Base-by-base conservation (phyloP, 2,113 vertebrate genomes). In the Chlamydotis undulata region DNA sequence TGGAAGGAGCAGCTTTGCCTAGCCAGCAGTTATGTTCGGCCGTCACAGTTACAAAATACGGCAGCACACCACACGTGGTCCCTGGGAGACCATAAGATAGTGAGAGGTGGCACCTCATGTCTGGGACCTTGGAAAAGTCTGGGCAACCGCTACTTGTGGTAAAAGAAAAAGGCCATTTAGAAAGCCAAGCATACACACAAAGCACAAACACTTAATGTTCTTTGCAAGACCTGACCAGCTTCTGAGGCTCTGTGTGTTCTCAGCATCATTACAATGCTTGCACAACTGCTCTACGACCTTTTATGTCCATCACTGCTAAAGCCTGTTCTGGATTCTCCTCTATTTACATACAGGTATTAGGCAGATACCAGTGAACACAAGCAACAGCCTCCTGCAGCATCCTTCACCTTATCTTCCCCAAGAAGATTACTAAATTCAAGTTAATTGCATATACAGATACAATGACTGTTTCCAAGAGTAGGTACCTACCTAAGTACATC, bases 141-240 rank as follows among this genome's bases (percentile, higher is more conserved):
- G 53, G 12, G 39, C 28, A 79, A 61, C 24, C 41, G n/a, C 19
- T 59, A 29, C 14, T 23, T 2, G 0, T 12, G 6, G 15, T 28
- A 37, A 57, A 89, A 35, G 41, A 19, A 73, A 57, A 75, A 52
- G 22, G 29, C 29, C 4, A 43, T 73, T 84, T n/a, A 77, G 16
- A 84, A 91, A 64, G 80, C 45, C 59, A 50, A 55, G 33, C 7
- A 52, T 14, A 52, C 5, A 47, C 10, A 55, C 11, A 65, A 43
- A 63, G 25, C 6, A 76, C 7, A 63, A 82, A 61, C 0, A 1
- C 11, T 47, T 39, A 52, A 52, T 0, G 5, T 24, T 19, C 41
- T 41, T 61, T 41, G 35, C 31, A 55, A 65, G 29, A 55, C 47
- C 8, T 31, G 14, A 77, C 19, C 52, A 87, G 28, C n/a, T 65